A percentile compares a stretch with the other conserved stretches of the same genome.
Evolutionary conservation across 2,888 invertebrate species (phyloP).

Genomic region (Drosophila greeni): DNA sequence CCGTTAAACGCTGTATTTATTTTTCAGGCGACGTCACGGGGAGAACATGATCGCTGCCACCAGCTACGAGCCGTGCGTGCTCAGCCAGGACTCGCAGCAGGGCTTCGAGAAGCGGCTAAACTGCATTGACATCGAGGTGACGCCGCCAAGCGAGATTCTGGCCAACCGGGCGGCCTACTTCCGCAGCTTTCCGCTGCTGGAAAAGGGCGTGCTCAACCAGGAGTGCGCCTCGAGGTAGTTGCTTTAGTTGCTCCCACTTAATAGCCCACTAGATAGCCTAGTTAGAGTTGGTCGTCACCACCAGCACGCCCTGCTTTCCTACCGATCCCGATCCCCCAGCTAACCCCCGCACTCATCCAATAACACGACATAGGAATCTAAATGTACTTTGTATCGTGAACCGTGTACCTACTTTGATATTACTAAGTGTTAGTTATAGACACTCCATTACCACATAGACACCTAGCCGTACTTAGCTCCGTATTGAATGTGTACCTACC

Average conservation of each 20-base stretch:
- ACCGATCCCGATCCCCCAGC: conserved; percentile 6
- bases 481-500: conserved; percentile 3
- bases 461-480: conserved; percentile 26
- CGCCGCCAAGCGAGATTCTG: conserved; percentile 88
- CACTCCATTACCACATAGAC: conserved; percentile 10
- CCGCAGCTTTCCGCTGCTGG: conserved; percentile 91
- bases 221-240: conserved; percentile 84
- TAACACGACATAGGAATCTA: conserved; percentile 13
- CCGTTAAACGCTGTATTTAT: not conserved
- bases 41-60: conserved; percentile 86
- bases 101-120: conserved; percentile 83
- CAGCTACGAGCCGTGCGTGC: conserved; percentile 86
- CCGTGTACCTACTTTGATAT: conserved; percentile 25
- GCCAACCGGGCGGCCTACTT: conserved; percentile 86
- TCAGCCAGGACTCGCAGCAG: conserved; percentile 83
- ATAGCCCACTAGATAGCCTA: conserved; percentile 8
- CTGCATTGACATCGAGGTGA: conserved; percentile 90
- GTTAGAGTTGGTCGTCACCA: conserved; percentile 2
- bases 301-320: conserved; percentile 23
- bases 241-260: conserved; percentile 24
- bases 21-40: conserved; percentile 82
- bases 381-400: conserved; percentile 24
- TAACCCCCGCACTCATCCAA: conserved; percentile 40
- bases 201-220: conserved; percentile 86
- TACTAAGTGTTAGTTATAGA: conserved; percentile 36